These are phyloP conservation scores for Pogonus chalceus DNA, from an alignment of 1,140 invertebrate genomes.

Conservation along the genomic window DNA sequence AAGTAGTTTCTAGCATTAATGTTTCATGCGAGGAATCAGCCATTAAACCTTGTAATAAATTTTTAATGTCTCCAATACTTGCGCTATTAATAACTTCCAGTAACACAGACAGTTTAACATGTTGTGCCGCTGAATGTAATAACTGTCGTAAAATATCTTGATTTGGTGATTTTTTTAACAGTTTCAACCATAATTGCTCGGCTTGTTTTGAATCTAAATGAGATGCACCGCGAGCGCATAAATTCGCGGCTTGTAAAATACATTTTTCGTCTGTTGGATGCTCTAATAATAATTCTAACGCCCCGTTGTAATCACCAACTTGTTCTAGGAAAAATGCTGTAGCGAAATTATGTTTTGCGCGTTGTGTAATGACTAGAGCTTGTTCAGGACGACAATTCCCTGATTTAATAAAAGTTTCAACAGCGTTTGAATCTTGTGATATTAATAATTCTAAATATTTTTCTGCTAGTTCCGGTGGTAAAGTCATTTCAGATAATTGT, in stretches of 20 bases:
- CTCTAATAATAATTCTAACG: slow-evolving; percentile 37
- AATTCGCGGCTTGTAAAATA: slow-evolving; percentile 21
- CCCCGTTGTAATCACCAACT: slow-evolving; percentile 36
- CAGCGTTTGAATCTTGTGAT: slow-evolving; percentile 29
- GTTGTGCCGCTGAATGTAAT: slow-evolving; percentile 41
- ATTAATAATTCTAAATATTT: slow-evolving; percentile 56
- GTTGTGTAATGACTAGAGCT: slow-evolving; percentile 35
- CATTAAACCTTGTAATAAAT: slow-evolving; percentile 39
- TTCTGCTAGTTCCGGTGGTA: slow-evolving; percentile 46
- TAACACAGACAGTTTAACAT: slow-evolving; percentile 39
- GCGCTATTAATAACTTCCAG: slow-evolving; percentile 38
- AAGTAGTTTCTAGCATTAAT: slow-evolving; percentile 30
- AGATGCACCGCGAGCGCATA: slow-evolving; percentile 35
- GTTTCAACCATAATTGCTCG: slow-evolving; percentile 37
- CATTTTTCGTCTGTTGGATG: slow-evolving; percentile 22
- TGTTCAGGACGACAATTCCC: slow-evolving; percentile 30
- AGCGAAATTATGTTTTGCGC: slow-evolving; percentile 32
- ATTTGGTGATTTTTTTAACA: slow-evolving; percentile 34
- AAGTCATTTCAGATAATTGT: slow-evolving; percentile 41
- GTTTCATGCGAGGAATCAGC: slow-evolving; percentile 38
- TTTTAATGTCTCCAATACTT: slow-evolving; percentile 41
- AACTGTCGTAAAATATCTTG: slow-evolving; percentile 33
- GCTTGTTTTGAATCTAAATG: slow-evolving; percentile 31
- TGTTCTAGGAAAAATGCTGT: slow-evolving; percentile 39
- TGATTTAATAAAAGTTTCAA: slow-evolving; percentile 27